These are phyloP conservation scores for Dreissena rostriformis DNA, from an alignment of 1,140 invertebrate species.

Conservation along the genomic window DNA sequence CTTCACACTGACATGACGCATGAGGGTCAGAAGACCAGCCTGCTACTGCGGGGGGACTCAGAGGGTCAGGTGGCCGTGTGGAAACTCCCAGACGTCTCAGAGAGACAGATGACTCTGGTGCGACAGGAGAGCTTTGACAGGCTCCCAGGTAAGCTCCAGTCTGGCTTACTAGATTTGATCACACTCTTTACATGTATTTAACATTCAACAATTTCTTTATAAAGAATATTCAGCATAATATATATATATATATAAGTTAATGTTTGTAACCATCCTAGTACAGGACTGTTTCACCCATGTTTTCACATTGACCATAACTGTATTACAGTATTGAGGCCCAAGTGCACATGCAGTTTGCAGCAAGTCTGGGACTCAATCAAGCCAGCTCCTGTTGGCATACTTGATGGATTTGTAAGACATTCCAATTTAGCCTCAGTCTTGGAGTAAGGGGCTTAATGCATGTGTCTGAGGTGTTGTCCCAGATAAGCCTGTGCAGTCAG, in stretches of 20 bases:
- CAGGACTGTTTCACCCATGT: background rate
- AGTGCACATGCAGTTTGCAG: conserved; percentile 89
- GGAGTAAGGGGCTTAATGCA: too few relatives aligned
- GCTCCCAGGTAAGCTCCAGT: conserved; percentile 81
- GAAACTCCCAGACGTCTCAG: conserved; percentile 91
- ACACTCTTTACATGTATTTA: too few relatives aligned
- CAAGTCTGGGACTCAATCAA: conserved; percentile 93
- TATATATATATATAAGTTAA: too few relatives aligned
- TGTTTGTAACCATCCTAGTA: background rate
- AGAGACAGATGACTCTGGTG: conserved; percentile 86
- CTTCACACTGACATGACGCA: conserved; percentile 85
- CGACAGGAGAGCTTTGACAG: conserved; percentile 83
- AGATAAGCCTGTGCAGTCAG: too few relatives aligned
- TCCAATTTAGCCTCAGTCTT: too few relatives aligned
- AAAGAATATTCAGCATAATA: too few relatives aligned
- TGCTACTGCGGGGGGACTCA: conserved; percentile 93
- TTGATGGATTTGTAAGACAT: conserved; percentile 90
- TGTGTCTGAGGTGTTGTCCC: too few relatives aligned
- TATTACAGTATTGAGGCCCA: conserved; percentile 83
- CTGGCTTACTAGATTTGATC: too few relatives aligned
- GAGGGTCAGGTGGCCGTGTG: conserved; percentile 93
- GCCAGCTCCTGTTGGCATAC: conserved; percentile 92
- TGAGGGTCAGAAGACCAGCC: conserved; percentile 81
- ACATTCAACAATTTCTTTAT: too few relatives aligned
- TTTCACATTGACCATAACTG: background rate